Base-by-base conservation (phyloP, 1,140 invertebrate genomes). In the Sinella curviseta region DNA sequence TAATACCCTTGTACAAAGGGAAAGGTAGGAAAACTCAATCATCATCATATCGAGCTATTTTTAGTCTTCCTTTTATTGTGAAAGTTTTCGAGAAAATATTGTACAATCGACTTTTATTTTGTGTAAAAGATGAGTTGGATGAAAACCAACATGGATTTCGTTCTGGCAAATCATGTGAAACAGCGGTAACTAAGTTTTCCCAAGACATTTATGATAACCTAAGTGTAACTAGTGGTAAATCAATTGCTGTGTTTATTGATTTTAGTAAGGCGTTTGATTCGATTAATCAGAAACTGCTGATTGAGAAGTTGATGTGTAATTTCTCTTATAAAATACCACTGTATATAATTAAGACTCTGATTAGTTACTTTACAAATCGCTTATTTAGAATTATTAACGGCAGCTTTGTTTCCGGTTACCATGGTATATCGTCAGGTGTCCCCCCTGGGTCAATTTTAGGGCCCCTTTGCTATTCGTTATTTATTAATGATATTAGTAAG, bases 1-100 rank as follows among this genome's bases (percentile, higher is more conserved):
- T 78, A 20, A 24, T 24, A 34, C 70, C 77, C 3, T 57, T 78
- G 28, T 78, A 78, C 31, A 78, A 79, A 67, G 57, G 57, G 8
- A 79, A 79, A 67, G 78, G 78, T n/a, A 28, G 20, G 28, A 76
- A n/a, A 31, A 17, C 16, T 20, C 4, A n/a, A 65, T 24, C 55
- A 48, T 48, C n/a, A 12, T 55, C 17, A 1, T 79, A 79, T 48
- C 24, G 78, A 1, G 30, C 78, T 0, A 79, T 76, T 20, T 17
- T 74, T 0, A 39, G 12, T 26, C 26, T 79, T 1, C 55, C 55
- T 0, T 48, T 39, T 48, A 33, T 79, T 14, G 34, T 31, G 48
- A 79, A 79, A 48, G 65, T 79, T 0, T 76, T 79, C 17, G 78
- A 79, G 34, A 65, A 65, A 14, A 65, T 65, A n/a, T 26, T 65